These are phyloP conservation scores for Ormyrus pomaceus DNA, from an alignment of 2,888 invertebrate species.

Conservation along the genomic window DNA sequence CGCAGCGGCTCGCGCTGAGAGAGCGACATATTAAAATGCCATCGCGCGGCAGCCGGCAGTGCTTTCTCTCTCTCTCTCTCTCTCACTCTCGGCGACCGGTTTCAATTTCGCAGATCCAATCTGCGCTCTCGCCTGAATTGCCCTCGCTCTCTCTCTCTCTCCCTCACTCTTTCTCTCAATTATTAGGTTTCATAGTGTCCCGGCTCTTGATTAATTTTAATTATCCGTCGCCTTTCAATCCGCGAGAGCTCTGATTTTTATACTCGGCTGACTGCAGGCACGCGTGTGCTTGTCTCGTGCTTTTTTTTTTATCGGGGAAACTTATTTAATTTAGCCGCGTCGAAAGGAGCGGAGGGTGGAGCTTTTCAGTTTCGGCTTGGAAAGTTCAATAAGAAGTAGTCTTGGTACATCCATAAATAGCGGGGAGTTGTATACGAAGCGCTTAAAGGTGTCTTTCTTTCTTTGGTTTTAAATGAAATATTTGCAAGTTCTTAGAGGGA, in stretches of 20 bases:
- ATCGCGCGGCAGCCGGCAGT: not conserved
- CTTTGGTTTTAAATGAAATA: not conserved
- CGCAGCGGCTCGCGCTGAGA: not conserved
- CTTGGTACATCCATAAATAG: not conserved
- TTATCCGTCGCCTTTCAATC: not conserved
- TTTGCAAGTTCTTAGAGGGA: too few relatives aligned
- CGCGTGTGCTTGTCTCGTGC: not conserved
- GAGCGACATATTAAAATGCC: slow-evolving; percentile 26
- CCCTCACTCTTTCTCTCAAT: slow-evolving; percentile 12
- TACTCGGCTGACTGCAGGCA: not conserved
- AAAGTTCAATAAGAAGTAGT: too few relatives aligned
- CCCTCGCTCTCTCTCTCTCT: not conserved
- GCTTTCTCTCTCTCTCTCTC: not conserved
- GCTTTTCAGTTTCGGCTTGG: too few relatives aligned
- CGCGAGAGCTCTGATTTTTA: not conserved
- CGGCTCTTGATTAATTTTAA: slow-evolving; percentile 29
- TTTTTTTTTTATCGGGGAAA: not conserved
- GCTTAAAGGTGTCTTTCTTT: not conserved
- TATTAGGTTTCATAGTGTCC: slow-evolving; percentile 10
- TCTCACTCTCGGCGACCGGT: slow-evolving; percentile 14
- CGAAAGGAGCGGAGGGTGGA: not conserved
- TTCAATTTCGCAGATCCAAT: slow-evolving; percentile 44
- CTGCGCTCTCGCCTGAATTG: slow-evolving; percentile 6
- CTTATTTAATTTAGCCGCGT: slow-evolving; percentile 29
- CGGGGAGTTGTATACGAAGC: not conserved